Evolutionary conservation across 2,888 invertebrate species (phyloP), one percentile per base, ranked within the genome.

Genomic region (Linnaemya tessellans): DNA sequence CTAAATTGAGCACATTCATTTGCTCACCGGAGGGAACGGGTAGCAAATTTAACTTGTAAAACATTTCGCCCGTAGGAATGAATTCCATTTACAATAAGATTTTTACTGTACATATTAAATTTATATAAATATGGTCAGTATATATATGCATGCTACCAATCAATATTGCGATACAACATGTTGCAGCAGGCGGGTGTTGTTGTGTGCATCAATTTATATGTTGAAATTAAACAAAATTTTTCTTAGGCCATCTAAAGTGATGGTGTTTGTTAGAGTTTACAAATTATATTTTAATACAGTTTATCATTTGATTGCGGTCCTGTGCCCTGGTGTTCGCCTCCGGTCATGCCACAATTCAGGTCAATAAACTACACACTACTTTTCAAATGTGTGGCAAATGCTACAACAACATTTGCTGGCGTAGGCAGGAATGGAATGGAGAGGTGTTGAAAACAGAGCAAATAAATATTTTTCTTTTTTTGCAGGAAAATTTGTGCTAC

Each of bases 271-370:
- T 30, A 30, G 25, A 10, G 60, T 74, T 51, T 43, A 30, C 43
- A 20, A 38, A 70, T 43, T 25, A 41, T 70, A 18, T 46, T 62
- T 70, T 54, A 68, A 56, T 38, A 54, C 18, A 65, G 74, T 80
- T 84, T 80, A 43, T 80, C 75, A 80, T 71, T 71, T 51, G 80
- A 75, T 80, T 79, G 73, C 54, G 80, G 71, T 67, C 41, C 65
- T 46, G 7, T 60, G 70, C 68, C 51, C 41, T 49, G 54, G 67
- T 67, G 18, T 68, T 64, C 35, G 71, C 46, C 43, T 73, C 18
- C 51, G 67, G 51, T 49, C 73, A 58, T 51, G 51, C 56, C 73
- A 30, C 73, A 68, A 68, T 74, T 74, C 38, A 84, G 84, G 79
- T 84, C 84, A 79, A 84, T 84, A 70, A 74, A 79, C 68, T 56